A percentile compares a stretch with the other conserved stretches of the same genome.
Conservation (phyloP, 1,140 invertebrate species). For the Pollicipes pollicipes region DNA sequence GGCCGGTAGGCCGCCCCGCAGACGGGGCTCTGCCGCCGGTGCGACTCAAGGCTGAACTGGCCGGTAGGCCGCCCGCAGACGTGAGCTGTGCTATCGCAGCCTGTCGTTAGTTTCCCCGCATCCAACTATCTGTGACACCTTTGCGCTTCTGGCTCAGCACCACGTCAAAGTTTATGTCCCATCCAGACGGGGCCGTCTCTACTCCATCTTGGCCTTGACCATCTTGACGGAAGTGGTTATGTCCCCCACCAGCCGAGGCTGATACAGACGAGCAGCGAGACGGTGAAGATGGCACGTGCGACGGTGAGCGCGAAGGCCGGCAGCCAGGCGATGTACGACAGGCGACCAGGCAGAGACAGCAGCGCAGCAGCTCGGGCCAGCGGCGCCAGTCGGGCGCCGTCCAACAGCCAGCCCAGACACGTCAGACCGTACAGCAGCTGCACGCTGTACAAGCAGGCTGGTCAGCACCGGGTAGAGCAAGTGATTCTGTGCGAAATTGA, state of each 20-base stretch:
- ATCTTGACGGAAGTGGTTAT: neutral
- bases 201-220: neutral
- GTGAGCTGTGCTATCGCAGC: too few relatives aligned
- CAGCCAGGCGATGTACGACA: constrained; percentile 5
- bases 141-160: too few relatives aligned
- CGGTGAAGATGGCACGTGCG: constrained; percentile 10
- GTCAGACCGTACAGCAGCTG: constrained; percentile 11
- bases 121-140: too few relatives aligned
- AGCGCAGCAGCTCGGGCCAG: constrained; percentile 13
- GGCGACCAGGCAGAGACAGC: constrained; percentile 13
- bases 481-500: constrained; percentile 4
- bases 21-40: too few relatives aligned
- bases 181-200: neutral
- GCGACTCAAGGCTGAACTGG: too few relatives aligned
- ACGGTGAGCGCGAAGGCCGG: neutral
- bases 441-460: constrained; percentile 6
- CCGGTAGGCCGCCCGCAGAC: too few relatives aligned
- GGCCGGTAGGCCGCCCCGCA: too few relatives aligned
- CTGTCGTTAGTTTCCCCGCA: too few relatives aligned
- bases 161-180: too few relatives aligned
- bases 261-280: constrained; percentile 11
- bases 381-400: constrained; percentile 15
- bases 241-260: too few relatives aligned
- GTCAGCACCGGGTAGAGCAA: constrained; percentile 11
- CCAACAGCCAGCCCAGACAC: constrained; percentile 14